Conservation (phyloP, 1,140 invertebrate genomes). For the Caerostris darwini region DNA sequence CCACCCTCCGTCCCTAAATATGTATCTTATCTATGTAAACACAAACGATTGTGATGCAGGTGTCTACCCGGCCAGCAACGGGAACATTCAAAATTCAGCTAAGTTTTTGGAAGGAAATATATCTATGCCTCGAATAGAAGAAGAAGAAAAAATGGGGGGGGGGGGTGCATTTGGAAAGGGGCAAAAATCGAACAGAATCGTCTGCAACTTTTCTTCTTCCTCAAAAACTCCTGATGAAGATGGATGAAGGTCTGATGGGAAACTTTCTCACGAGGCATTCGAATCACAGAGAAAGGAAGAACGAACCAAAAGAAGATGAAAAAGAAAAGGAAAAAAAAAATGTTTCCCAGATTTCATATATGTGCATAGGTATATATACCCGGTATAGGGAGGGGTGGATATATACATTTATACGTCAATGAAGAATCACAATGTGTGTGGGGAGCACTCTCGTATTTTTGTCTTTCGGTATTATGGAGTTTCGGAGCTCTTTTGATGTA, state of each 20-base stretch:
- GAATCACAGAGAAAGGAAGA: background rate
- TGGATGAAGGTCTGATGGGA: background rate
- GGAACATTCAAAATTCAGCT: too few relatives aligned
- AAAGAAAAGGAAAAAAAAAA: background rate
- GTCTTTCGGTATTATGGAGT: too few relatives aligned
- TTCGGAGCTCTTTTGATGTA: too few relatives aligned
- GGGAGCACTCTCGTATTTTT: too few relatives aligned
- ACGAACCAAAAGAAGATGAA: background rate
- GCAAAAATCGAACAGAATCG: constrained; percentile 4
- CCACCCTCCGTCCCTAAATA: too few relatives aligned
- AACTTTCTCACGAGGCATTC: background rate
- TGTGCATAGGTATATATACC: background rate
- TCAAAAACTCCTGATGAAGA: constrained; percentile 11
- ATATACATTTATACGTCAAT: background rate
- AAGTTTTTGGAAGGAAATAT: too few relatives aligned
- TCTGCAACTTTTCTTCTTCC: background rate
- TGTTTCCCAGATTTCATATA: background rate
- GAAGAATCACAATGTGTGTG: background rate
- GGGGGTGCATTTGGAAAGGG: background rate
- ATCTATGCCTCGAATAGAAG: too few relatives aligned
- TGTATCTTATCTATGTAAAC: too few relatives aligned
- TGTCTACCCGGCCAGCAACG: too few relatives aligned
- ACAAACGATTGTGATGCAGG: too few relatives aligned
- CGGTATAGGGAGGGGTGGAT: background rate
- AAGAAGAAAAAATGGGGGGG: background rate